A percentile compares a stretch with the other conserved stretches of the same genome.
Evolutionary conservation across 2,888 invertebrate genomes (phyloP).

Genomic region (Plagodis dolabraria): DNA sequence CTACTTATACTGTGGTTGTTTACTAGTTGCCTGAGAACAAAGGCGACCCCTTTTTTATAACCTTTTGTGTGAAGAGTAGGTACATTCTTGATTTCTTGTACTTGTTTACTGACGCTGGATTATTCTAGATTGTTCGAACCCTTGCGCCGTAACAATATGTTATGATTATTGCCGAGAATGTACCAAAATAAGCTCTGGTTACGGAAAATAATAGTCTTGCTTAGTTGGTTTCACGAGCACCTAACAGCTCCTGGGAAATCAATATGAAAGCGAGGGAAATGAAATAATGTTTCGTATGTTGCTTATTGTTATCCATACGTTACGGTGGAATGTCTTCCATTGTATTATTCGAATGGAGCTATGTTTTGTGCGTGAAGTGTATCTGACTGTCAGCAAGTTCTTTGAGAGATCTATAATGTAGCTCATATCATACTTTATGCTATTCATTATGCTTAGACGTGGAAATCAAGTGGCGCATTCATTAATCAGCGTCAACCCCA

Average conservation of each 20-base stretch:
- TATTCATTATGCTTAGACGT: background rate
- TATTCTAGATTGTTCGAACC: no score
- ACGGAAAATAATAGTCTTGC: conserved; percentile 23
- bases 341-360: conserved; percentile 24
- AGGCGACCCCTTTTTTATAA: no score
- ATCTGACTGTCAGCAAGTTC: conserved; percentile 6
- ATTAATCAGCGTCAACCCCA: background rate
- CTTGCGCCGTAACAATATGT: no score
- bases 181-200: conserved; percentile 16
- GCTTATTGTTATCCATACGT: conserved; percentile 45
- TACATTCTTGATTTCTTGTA: no score
- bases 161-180: conserved; percentile 5
- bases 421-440: conserved; percentile 10
- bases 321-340: conserved; percentile 32
- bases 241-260: conserved; percentile 51
- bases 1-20: no score
- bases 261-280: conserved; percentile 50
- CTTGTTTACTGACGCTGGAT: no score
- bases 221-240: conserved; percentile 28
- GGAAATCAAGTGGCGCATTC: background rate
- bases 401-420: conserved; percentile 16
- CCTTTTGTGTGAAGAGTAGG: no score
- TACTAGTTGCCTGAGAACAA: no score
- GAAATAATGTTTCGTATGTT: conserved; percentile 51
- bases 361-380: conserved; percentile 13